A percentile compares a stretch with the other conserved stretches of the same genome.
These are phyloP conservation scores for Rattus rattus DNA, from an alignment of 2,113 vertebrate genomes.

Conservation along the genomic window DNA sequence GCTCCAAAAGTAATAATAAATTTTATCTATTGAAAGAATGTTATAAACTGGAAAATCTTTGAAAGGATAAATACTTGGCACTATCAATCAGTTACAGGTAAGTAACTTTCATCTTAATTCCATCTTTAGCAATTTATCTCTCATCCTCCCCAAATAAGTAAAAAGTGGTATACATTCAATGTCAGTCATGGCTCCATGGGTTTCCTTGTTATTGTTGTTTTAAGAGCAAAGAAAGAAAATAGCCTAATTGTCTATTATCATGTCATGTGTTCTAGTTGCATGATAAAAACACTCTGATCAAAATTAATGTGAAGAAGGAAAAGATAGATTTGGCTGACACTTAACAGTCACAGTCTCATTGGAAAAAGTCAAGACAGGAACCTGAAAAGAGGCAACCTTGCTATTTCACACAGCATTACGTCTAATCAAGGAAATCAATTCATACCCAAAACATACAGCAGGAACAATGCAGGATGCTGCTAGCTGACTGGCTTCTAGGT, in stretches of 20 bases:
- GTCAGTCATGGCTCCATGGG: background rate
- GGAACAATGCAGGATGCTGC: background rate
- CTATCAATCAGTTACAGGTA: too few species aligned
- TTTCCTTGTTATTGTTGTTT: background rate
- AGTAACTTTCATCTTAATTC: too few species aligned
- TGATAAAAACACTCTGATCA: background rate
- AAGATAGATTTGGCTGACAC: background rate
- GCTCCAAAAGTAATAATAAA: too few species aligned
- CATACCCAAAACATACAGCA: background rate
- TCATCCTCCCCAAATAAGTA: background rate
- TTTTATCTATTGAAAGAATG: too few species aligned
- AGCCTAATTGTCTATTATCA: background rate
- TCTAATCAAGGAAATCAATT: too few species aligned
- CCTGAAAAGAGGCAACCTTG: background rate
- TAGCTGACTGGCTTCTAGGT: background rate
- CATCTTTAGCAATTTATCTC: background rate
- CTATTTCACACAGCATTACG: background rate
- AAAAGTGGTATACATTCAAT: background rate
- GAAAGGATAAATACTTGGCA: too few species aligned
- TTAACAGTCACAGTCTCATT: background rate
- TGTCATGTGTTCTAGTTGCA: background rate
- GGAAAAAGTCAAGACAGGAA: background rate
- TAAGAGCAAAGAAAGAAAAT: background rate
- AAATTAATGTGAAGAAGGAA: background rate
- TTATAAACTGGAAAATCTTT: too few species aligned